Base-by-base conservation (phyloP, 2,113 vertebrate species). In the Trematocara variabile region DNA sequence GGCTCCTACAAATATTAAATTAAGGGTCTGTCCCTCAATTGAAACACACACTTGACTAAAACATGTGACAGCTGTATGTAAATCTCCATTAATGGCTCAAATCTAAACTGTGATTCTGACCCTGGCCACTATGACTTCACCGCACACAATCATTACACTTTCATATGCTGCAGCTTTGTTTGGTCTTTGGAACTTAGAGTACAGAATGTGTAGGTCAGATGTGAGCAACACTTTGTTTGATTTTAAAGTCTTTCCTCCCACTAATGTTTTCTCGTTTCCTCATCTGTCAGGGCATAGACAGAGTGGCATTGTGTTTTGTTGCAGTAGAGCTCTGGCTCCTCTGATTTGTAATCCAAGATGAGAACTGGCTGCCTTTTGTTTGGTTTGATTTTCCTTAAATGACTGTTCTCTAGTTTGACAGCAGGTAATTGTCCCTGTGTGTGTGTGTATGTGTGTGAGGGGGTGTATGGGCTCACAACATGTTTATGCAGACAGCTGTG, bases 301-400 rank as follows among this genome's bases (percentile, higher is more conserved):
- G 33, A 52, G 28, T 34, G 50, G 0, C 20, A 52, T 50, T 85
- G 77, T 84, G 58, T 54, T 77, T 54, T 83, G 34, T 13, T 80
- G 34, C 56, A 28, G 8, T 75, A 8, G 52, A 16, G 5, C 20
- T 28, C 18, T 41, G 50, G 44, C 9, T 18, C 75, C n/a, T 77
- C 54, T 39, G 16, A 80, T 56, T 85, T 78, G 82, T 48, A 89
- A 91, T 85, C 34, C 52, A 33, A 82, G 60, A 79, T 68, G 75
- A 54, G 60, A 75, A 7, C 2, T 22, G 20, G 73, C 28, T 46
- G 22, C 39, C 11, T 75, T 75, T 75, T 75, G 70, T 65, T 37
- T 53, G 58, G 41, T 79, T 25, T 83, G 56, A 79, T 52, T 81
- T 54, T 75, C 18, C 75, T 34, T 48, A 65, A 86, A 75, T 13